Base-by-base conservation (phyloP, 2,113 vertebrate species). In the Entelurus aequoreus region DNA sequence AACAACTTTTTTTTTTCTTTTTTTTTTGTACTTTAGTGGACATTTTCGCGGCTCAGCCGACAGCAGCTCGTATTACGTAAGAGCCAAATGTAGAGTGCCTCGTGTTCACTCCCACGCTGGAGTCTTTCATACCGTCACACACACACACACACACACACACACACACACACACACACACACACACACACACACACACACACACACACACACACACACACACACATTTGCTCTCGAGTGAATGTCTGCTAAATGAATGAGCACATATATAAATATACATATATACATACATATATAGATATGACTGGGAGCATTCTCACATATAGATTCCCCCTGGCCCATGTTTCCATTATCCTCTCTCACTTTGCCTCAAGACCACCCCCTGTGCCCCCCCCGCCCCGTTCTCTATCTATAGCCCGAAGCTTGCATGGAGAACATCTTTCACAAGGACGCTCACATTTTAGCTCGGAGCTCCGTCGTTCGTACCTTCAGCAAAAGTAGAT, bases 171-270 rank as follows among this genome's bases (percentile, higher is more conserved):
- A 11, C 13, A 37, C 54, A 46, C 44, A 7, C 49, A 19, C 49
- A 1, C 50, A 28, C 16, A 11, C 16, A 21, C 4, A 52, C 9
- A 52, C 49, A 52, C 44, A 46, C 44, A 7, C 49, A 19, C 49
- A 1, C 50, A 28, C 16, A 5, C 16, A 21, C 4, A 52, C 9
- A 52, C 49, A 52, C 21, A 54, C 36, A 21, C 35, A 11, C 13
- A 37, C 54, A 15, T 56, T 38, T 56, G 54, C 54, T 56, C 37
- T 40, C 54, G 16, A 56, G 54, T 56, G 54, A 56, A 56, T 19
- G 54, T 16, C 37, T 56, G 54, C 54, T 56, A 8, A 56, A 42
- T 56, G 13, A 56, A 56, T 40, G 15, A 2, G 37, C 54, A 56
- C 40, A 5, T 19, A 56, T 54, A 54, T 37, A 14, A 35, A 38